These are phyloP conservation scores for Lymantria monacha DNA, from an alignment of 2,888 invertebrate genomes.

Conservation along the genomic window DNA sequence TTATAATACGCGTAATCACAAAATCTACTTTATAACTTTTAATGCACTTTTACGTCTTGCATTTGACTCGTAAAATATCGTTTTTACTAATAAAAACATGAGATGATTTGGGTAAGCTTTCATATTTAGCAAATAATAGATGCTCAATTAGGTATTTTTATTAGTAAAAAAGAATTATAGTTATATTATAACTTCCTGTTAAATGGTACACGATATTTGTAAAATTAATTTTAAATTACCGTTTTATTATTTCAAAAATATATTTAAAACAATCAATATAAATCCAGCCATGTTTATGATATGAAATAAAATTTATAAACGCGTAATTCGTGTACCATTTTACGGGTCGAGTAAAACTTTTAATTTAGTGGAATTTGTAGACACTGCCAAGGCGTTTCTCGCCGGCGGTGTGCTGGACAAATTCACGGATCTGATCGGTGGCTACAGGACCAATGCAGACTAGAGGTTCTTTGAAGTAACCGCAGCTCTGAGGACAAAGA, in stretches of 20 bases:
- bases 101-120: slow-evolving; percentile 9
- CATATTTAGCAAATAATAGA: slow-evolving; percentile 17
- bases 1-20: slow-evolving; percentile 17
- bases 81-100: slow-evolving; percentile 41
- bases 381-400: slow-evolving; percentile 88
- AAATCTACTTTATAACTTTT: slow-evolving; percentile 24
- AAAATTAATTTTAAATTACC: background rate
- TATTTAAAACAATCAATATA: background rate
- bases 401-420: slow-evolving; percentile 90
- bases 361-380: slow-evolving; percentile 75
- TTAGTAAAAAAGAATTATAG: slow-evolving; percentile 34
- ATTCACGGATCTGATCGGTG: slow-evolving; percentile 86
- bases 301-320: background rate
- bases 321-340: slow-evolving; percentile 14
- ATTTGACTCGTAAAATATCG: slow-evolving; percentile 23
- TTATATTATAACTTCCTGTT: background rate
- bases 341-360: slow-evolving; percentile 16
- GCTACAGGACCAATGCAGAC: slow-evolving; percentile 94
- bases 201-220: slow-evolving; percentile 2
- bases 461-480: slow-evolving; percentile 95
- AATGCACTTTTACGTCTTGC: slow-evolving; percentile 20
- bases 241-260: background rate
- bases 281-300: slow-evolving; percentile 9
- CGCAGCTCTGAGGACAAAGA: slow-evolving; percentile 85
- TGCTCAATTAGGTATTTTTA: slow-evolving; percentile 23